Evolutionary conservation across 92 coral and sea anemone genomes (phyloP), one percentile per base, ranked within the genome.

Genomic region (Blastomussa wellsi): DNA sequence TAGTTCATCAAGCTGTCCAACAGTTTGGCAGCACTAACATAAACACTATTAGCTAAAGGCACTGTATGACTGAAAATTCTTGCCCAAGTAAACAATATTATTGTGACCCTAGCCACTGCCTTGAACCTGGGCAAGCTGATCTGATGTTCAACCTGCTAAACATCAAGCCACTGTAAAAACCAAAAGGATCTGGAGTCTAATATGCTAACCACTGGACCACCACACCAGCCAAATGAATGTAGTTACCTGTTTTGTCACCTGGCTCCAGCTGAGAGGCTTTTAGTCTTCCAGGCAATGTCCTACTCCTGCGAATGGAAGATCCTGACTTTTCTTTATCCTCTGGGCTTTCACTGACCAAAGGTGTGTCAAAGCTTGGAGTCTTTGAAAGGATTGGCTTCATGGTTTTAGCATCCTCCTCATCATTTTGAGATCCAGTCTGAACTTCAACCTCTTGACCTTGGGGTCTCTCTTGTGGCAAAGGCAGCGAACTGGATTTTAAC

Each of bases 321-420:
- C 32, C 57, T 49, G 42, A 28, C 73, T 83, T 83, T n/a, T 83
- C 87, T 59, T 39, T 55, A n/a, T 83, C 87, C 5, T 75, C 87
- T 19, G 38, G 74, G 73, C 36, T 51, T 20, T 33, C 38, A 19
- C 49, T 44, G 11, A 38, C 71, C 7, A 26, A 26, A 1, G 26
- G 78, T 35, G 60, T n/a, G 15, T 83, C 87, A 22, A 88, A 84
- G 72, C 94, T 91, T 47, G 41, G 75, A n/a, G 82, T 66, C 74
- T 91, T 91, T 35, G 57, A 81, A 12, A 88, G 22, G 10, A 24
- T 2, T 2, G 62, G 3, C 65, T 74, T 83, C 1, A 60, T 44
- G 72, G 62, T 36, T 37, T 49, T 51, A 71, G 78, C 57, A 74
- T 59, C 80, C 22, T 83, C 87, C 74, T 83, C 81, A 0, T 83